These are phyloP conservation scores for Poecilia velifera DNA, from an alignment of 2,797 vertebrate species.

Conservation along the genomic window DNA sequence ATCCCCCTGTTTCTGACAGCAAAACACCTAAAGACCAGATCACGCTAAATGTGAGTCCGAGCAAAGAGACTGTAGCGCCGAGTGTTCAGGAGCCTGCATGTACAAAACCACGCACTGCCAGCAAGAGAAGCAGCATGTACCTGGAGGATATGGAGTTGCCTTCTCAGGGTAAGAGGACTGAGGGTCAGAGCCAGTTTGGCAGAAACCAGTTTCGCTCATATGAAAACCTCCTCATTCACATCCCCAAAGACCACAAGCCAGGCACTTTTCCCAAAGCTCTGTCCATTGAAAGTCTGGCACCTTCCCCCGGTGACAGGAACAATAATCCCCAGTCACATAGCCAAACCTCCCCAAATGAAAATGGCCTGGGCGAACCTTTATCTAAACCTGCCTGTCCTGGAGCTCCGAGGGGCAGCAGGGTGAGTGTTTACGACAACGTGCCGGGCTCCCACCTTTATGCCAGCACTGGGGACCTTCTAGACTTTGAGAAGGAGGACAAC, in stretches of 20 bases:
- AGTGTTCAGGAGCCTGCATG: constrained; percentile 72
- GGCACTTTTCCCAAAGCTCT: constrained; percentile 98
- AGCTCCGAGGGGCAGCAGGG: constrained; percentile 89
- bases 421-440: constrained; percentile 98
- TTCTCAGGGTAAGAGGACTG: constrained; percentile 78
- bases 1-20: constrained; percentile 58
- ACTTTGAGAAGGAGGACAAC: constrained; percentile 90
- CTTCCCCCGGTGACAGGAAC: constrained; percentile 73
- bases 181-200: constrained; percentile 78
- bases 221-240: constrained; percentile 91
- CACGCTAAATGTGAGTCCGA: constrained; percentile 70
- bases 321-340: constrained; percentile 61
- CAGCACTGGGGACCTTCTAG: constrained; percentile 94
- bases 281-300: constrained; percentile 94
- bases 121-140: constrained; percentile 93
- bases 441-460: constrained; percentile 96
- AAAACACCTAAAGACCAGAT: constrained; percentile 76
- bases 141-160: constrained; percentile 91
- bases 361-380: constrained; percentile 63
- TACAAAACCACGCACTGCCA: constrained; percentile 78
- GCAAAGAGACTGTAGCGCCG: constrained; percentile 55
- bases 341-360: constrained; percentile 34
- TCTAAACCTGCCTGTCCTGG: constrained; percentile 75
- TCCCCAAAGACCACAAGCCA: constrained; percentile 98
- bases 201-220: constrained; percentile 91